A percentile compares a stretch with the other conserved stretches of the same genome.
These are phyloP conservation scores for Rallus limicola DNA, from an alignment of 2,113 vertebrate genomes.

Conservation along the genomic window DNA sequence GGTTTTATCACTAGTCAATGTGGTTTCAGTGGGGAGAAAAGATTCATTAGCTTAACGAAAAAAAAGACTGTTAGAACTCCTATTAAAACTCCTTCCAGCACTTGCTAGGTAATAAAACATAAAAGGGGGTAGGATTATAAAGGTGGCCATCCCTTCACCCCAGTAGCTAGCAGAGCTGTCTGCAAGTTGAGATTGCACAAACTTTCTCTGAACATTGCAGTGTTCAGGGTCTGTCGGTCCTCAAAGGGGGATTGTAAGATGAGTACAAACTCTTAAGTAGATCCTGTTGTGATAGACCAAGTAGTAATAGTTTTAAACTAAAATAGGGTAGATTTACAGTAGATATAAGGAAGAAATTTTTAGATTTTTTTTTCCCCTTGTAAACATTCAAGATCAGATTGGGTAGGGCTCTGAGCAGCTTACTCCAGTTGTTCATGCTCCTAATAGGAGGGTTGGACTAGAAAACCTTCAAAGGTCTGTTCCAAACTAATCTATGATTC, in stretches of 20 bases:
- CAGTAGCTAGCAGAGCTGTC: not conserved
- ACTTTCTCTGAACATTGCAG: not conserved
- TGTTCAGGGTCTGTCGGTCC: not conserved
- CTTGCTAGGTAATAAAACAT: not conserved
- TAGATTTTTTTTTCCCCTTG: not conserved
- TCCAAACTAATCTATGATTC: not conserved
- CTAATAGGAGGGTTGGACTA: too few relatives aligned
- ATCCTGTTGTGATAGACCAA: not conserved
- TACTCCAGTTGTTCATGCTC: not conserved
- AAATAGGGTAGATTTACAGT: not conserved
- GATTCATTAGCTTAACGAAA: not conserved
- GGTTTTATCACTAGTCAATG: not conserved
- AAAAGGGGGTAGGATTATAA: not conserved
- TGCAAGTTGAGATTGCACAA: too few relatives aligned
- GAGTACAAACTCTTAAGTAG: not conserved
- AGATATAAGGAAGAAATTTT: not conserved
- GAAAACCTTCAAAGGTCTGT: not conserved
- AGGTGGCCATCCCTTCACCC: not conserved
- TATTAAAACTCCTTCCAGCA: not conserved
- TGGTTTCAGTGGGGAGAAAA: not conserved
- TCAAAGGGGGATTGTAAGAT: not conserved
- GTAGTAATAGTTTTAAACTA: not conserved
- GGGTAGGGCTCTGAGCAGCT: not conserved
- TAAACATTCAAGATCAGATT: not conserved
- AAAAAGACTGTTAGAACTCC: not conserved